Conservation (phyloP, 1,140 invertebrate genomes). For the Trypoxylus dichotomus region DNA sequence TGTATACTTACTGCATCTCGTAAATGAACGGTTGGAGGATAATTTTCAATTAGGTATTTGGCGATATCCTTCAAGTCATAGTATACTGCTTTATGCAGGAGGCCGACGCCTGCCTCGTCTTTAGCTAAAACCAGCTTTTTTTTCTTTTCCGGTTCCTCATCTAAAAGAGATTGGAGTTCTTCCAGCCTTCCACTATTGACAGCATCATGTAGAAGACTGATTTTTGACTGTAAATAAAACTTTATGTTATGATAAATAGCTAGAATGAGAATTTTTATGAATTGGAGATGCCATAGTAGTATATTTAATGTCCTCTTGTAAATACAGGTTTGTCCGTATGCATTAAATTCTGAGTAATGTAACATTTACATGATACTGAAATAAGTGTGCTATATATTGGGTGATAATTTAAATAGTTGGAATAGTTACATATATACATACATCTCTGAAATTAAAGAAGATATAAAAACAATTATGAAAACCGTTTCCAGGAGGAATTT, state of each 20-base stretch:
- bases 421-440: no score
- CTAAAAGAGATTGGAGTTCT: constrained; percentile 64
- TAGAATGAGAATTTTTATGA: no score
- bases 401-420: no score
- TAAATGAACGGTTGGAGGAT: constrained; percentile 71
- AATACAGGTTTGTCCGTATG: no score
- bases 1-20: constrained; percentile 71
- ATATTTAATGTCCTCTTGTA: no score
- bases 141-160: constrained; percentile 60
- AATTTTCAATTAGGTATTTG: constrained; percentile 73
- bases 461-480: no score
- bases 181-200: constrained; percentile 68
- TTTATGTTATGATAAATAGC: neutral
- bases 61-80: constrained; percentile 74
- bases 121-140: constrained; percentile 68
- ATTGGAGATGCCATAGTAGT: no score
- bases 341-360: no score
- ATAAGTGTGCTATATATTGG: no score
- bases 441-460: no score
- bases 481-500: no score
- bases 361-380: no score
- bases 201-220: constrained; percentile 70
- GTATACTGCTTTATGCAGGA: constrained; percentile 79
- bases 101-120: constrained; percentile 72
- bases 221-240: constrained; percentile 60